Conservation (phyloP, 2,113 vertebrate species). For the Danio rerio region DNA sequence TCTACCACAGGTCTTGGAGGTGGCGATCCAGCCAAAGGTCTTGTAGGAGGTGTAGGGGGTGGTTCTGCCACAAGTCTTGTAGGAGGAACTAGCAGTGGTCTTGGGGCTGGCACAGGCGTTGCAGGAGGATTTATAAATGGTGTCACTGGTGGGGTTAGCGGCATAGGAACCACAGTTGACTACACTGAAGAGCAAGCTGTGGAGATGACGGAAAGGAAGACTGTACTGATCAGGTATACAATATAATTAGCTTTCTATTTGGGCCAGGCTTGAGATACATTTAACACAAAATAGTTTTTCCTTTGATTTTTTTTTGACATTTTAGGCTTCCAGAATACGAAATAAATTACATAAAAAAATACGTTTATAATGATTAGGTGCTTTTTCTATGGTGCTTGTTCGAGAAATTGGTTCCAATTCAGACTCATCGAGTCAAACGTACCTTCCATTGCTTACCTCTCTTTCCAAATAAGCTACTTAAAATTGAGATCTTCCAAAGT, state of each 20-base stretch:
- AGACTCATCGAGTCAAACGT: background rate
- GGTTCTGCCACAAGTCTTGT: background rate
- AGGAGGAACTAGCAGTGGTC: slow-evolving; percentile 14
- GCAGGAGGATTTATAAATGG: slow-evolving; percentile 29
- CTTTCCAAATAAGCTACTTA: background rate
- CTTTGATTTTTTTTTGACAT: too few species aligned
- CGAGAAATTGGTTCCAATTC: background rate
- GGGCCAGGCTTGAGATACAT: background rate
- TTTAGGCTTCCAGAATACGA: too few species aligned
- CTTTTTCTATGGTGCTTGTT: background rate
- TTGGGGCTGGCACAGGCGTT: slow-evolving; percentile 20
- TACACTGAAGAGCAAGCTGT: slow-evolving; percentile 72
- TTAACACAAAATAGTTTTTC: too few species aligned
- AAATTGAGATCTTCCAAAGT: too few species aligned
- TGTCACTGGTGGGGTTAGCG: slow-evolving; percentile 53
- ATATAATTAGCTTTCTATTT: background rate
- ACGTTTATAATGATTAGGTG: background rate
- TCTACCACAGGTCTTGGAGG: too few species aligned
- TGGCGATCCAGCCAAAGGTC: background rate
- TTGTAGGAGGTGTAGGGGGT: slow-evolving; percentile 1
- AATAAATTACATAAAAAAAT: too few species aligned
- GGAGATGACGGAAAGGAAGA: slow-evolving; percentile 78
- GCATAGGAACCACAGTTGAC: slow-evolving; percentile 54
- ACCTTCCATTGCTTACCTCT: background rate
- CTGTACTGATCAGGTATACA: slow-evolving; percentile 77